Evolutionary conservation across 30 jellyfish, hydroid and myxozoan genomes (phyloP), one percentile per base, ranked within the genome.

Genomic region (Nemopilema nomurai): DNA sequence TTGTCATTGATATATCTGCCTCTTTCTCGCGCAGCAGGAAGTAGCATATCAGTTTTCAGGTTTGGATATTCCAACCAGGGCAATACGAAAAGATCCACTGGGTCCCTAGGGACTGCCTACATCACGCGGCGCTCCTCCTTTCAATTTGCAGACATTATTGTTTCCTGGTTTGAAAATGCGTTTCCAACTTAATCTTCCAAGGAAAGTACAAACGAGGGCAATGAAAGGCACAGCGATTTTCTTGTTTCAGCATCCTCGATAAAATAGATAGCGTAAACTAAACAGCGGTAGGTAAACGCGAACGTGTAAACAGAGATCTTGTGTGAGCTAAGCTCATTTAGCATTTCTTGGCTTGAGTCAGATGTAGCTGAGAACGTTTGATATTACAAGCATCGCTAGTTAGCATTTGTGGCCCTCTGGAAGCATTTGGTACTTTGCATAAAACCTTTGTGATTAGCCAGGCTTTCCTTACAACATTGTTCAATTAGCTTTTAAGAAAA

Each of bases 41-140:
- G n/a, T 52, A 68, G 89, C 89, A 80, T 80, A 80, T 80, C 89
- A 80, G 81, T 80, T 80, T 80, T 80, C 89, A 80, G 81, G 89
- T 80, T 80, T 80, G 33, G 81, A 80, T 80, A 52, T 80, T 49
- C 87, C 87, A 77, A 77, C 87, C 51, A 57, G 51, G 87, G 77
- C 77, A 64, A 49, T 25, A 53, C 76, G 87, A 77, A 77, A 62
- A 69, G 51, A 77, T 25, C 87, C 32, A 64, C 23, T 77, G 87
- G 86, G 87, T 51, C 29, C 62, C 87, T 62, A 22, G 1, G 1
- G 77, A 62, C 87, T 77, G 87, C 87, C 87, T 77, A 62, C 78
- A 63, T 53, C 87, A 77, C 28, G 87, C 87, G 9, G 87, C 28
- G 87, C 23, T 26, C 68, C 64, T 65, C 69, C 62, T 53, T 62